Conservation (phyloP, 2,888 invertebrate species). For the Melanostoma mellinum region DNA sequence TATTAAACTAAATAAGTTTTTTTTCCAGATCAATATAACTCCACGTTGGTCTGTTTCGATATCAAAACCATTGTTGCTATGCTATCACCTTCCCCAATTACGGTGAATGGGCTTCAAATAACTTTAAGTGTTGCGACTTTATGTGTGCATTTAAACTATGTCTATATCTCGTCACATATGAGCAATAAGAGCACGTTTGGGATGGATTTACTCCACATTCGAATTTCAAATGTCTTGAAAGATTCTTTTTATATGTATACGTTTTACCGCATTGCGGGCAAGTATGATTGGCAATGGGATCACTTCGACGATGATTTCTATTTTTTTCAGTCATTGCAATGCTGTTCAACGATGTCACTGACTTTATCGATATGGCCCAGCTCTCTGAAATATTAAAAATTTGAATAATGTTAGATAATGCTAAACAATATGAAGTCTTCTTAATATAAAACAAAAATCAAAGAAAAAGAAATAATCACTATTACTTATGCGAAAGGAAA, state of each 20-base stretch:
- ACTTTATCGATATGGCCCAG: conserved; percentile 80
- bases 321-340: conserved; percentile 74
- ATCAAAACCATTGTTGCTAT: conserved; percentile 13
- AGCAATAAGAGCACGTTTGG: conserved; percentile 84
- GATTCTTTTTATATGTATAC: conserved; percentile 84
- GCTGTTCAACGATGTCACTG: conserved; percentile 81
- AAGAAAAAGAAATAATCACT: neutral
- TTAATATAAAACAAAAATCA: neutral
- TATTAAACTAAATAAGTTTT: no score
- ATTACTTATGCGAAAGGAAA: neutral
- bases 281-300: conserved; percentile 76
- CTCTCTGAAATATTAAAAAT: conserved; percentile 76
- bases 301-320: conserved; percentile 24
- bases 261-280: conserved; percentile 84
- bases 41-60: conserved; percentile 12
- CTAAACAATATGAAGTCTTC: neutral
- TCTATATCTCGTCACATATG: conserved; percentile 83
- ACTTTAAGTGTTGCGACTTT: conserved; percentile 79
- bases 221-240: conserved; percentile 84
- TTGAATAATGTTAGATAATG: conserved; percentile 25
- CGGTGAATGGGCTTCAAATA: conserved; percentile 58
- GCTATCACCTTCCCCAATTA: neutral
- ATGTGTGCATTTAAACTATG: conserved; percentile 83
- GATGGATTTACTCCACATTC: conserved; percentile 85
- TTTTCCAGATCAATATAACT: neutral